These are phyloP conservation scores for Mythimna ferrago DNA, from an alignment of 2,888 invertebrate species.

Conservation along the genomic window DNA sequence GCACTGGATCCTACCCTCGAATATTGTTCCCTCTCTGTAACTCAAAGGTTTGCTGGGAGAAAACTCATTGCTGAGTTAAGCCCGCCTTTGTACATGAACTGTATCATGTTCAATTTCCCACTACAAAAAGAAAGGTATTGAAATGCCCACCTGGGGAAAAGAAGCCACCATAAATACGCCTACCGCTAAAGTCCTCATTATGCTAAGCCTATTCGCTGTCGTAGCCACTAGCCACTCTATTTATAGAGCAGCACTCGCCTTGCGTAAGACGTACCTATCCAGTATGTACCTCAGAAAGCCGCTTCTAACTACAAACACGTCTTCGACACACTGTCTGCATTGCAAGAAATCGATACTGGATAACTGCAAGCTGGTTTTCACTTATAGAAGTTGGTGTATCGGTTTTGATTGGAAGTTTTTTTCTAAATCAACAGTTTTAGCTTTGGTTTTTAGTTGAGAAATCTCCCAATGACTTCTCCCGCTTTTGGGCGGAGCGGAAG, in stretches of 20 bases:
- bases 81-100: too few relatives aligned
- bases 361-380: slow-evolving; percentile 46
- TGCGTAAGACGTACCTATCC: slow-evolving; percentile 53
- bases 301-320: slow-evolving; percentile 60
- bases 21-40: too few relatives aligned
- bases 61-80: too few relatives aligned
- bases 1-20: too few relatives aligned
- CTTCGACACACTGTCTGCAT: slow-evolving; percentile 58
- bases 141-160: slow-evolving; percentile 25
- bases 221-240: slow-evolving; percentile 45
- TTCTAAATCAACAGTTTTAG: background rate
- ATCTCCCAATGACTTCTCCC: too few relatives aligned
- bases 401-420: background rate
- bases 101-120: background rate
- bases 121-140: background rate
- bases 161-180: slow-evolving; percentile 31
- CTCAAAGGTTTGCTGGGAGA: too few relatives aligned
- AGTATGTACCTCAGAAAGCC: slow-evolving; percentile 52
- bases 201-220: slow-evolving; percentile 14
- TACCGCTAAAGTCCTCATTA: slow-evolving; percentile 50
- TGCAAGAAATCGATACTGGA: slow-evolving; percentile 55
- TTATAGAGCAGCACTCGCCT: slow-evolving; percentile 51
- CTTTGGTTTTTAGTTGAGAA: background rate
- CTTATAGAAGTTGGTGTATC: slow-evolving; percentile 20
- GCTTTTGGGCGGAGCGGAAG: too few relatives aligned